Percentiles rank a stretch among this genome's conserved stretches.
These are phyloP conservation scores for Hedya salicella DNA, from an alignment of 2,888 invertebrate species.

Conservation along the genomic window DNA sequence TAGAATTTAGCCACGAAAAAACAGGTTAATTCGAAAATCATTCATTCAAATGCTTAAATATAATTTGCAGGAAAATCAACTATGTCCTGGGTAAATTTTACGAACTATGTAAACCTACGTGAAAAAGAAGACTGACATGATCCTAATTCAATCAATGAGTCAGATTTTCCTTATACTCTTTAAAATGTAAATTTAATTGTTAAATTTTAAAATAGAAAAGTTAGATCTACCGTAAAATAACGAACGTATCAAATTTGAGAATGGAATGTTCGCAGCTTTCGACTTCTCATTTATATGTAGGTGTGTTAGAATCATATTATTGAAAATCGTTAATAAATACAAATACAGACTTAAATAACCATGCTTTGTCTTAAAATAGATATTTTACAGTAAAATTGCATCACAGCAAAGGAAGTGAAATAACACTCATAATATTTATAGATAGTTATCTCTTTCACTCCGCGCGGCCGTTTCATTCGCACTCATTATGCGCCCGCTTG, in stretches of 20 bases:
- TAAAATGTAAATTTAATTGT: background rate
- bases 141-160: background rate
- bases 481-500: slow-evolving; percentile 63
- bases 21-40: no score
- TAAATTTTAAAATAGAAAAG: background rate
- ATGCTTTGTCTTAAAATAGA: slow-evolving; percentile 79
- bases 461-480: slow-evolving; percentile 72
- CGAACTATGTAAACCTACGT: background rate
- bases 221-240: background rate
- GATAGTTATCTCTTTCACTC: slow-evolving; percentile 71
- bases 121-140: slow-evolving; percentile 7
- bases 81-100: background rate
- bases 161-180: background rate
- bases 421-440: slow-evolving; percentile 83
- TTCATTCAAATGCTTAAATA: no score
- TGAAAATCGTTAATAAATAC: slow-evolving; percentile 9
- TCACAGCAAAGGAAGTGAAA: slow-evolving; percentile 84
- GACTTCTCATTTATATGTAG: background rate
- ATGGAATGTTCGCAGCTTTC: no score
- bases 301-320: background rate
- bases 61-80: no score
- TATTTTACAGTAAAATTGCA: slow-evolving; percentile 73
- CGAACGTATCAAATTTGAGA: background rate
- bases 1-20: no score
- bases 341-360: slow-evolving; percentile 48